Base-by-base conservation (phyloP, 1,140 invertebrate genomes). In the Palaemon carinicauda region DNA sequence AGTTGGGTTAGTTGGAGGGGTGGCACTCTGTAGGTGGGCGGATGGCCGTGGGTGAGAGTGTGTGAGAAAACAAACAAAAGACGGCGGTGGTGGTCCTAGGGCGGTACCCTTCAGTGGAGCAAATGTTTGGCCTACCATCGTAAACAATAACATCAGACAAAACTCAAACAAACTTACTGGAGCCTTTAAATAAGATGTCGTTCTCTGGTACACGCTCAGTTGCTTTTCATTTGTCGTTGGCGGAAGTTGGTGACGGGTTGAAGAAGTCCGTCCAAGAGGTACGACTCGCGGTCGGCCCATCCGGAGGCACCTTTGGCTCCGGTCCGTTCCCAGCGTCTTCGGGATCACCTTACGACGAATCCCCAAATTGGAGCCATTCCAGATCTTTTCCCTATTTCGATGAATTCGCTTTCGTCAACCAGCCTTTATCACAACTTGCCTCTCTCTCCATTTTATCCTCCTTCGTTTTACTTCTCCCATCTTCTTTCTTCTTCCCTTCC, bases 101-200 rank as follows among this genome's bases (percentile, higher is more conserved):
- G 84, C 84, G 84, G 84, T 78, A 56, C 84, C 84, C 84, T 86
- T 86, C 84, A 86, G 80, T 86, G 84, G 78, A 80, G 69, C 84
- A 86, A 86, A 86, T 86, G 84, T 86, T 86, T 86, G 84, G 84
- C 84, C 77, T 80, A 77, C 84, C 78, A 86, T 69, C 80, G 77
- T 86, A 86, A 86, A 86, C 84, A 86, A 86, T 86, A 86, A 86
- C 84, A 86, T 51, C 80, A 74, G 84, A 79, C 56, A 80, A 86
- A 86, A 86, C 84, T 86, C 84, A 86, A 86, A 86, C 84, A 86
- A 86, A 86, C 84, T 86, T 80, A 86, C 84, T 80, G 77, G 56
- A 41, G 52, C 84, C 84, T 86, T 86, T 86, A 86, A 86, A 86
- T 86, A 86, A 86, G 84, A 86, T 86, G 84, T 79, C 84, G 71